Conservation (phyloP, 2,113 vertebrate species). For the Anolis sagrei region DNA sequence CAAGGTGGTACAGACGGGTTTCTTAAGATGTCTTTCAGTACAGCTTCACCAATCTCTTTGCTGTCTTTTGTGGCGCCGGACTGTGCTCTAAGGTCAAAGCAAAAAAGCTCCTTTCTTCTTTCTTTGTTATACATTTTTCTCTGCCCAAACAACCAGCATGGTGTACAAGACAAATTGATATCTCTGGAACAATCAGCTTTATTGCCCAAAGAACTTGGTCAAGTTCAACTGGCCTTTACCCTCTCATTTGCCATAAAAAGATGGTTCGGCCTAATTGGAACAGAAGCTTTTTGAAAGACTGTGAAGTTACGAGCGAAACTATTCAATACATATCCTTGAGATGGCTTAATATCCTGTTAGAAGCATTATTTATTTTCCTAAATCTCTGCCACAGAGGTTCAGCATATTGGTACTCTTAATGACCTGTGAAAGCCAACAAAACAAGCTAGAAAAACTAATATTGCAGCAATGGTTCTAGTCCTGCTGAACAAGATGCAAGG, state of each 20-base stretch:
- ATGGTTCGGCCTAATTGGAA: not conserved
- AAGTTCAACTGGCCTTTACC: conserved; percentile 6
- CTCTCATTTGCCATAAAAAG: not conserved
- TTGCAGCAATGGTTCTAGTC: not conserved
- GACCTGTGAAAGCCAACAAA: conserved; percentile 10
- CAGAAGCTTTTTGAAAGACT: not conserved
- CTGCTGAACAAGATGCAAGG: not conserved
- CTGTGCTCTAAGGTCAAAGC: not conserved
- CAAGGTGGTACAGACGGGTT: not conserved
- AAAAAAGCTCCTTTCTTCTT: not conserved
- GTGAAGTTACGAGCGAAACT: not conserved
- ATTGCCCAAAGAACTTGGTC: not conserved
- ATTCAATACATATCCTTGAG: not conserved
- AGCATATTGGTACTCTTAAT: not conserved
- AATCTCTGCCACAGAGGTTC: not conserved
- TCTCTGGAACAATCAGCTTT: not conserved
- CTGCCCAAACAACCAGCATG: not conserved
- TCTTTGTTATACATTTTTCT: not conserved
- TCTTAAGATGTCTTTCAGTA: not conserved
- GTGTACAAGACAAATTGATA: not conserved
- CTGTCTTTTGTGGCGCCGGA: not conserved
- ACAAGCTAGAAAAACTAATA: not conserved
- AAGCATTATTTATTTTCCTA: conserved; percentile 17
- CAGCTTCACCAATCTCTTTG: not conserved
- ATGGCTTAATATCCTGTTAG: not conserved